These are phyloP conservation scores for Megaceryle alcyon DNA, from an alignment of 2,797 vertebrate genomes.

Conservation along the genomic window DNA sequence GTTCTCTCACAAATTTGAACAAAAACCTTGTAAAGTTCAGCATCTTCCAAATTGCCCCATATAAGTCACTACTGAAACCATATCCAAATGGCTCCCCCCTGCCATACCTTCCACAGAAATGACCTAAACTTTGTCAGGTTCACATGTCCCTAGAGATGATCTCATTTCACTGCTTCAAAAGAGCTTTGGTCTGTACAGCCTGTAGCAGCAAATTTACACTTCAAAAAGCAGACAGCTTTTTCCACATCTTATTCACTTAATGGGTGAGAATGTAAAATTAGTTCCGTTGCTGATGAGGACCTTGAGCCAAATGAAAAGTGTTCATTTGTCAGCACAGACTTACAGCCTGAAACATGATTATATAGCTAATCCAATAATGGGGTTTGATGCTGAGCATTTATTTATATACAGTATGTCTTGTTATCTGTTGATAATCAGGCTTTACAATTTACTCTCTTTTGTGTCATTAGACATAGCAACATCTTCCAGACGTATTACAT, in stretches of 20 bases:
- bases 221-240: slow-evolving; percentile 87
- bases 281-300: slow-evolving; percentile 87
- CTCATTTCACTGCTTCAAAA: slow-evolving; percentile 87
- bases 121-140: slow-evolving; percentile 85
- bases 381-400: slow-evolving; percentile 84
- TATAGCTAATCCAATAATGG: slow-evolving; percentile 88
- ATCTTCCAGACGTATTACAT: slow-evolving; percentile 78
- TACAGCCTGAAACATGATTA: slow-evolving; percentile 87
- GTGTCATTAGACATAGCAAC: slow-evolving; percentile 80
- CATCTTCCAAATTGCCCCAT: slow-evolving; percentile 59
- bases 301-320: slow-evolving; percentile 88
- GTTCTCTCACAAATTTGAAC: slow-evolving; percentile 22
- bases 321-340: slow-evolving; percentile 88
- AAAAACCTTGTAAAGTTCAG: slow-evolving; percentile 47
- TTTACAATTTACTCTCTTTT: slow-evolving; percentile 84
- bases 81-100: slow-evolving; percentile 23
- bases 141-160: slow-evolving; percentile 84
- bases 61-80: slow-evolving; percentile 50
- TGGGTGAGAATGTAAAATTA: slow-evolving; percentile 88
- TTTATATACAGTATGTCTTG: slow-evolving; percentile 85
- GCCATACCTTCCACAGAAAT: slow-evolving; percentile 74
- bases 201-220: slow-evolving; percentile 87
- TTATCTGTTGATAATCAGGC: slow-evolving; percentile 87
- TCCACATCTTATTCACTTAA: slow-evolving; percentile 88
- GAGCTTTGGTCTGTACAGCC: slow-evolving; percentile 85